phyloP scores from a whole-genome alignment of 2,888 invertebrate species.

The Cheilosia urbana region DNA sequence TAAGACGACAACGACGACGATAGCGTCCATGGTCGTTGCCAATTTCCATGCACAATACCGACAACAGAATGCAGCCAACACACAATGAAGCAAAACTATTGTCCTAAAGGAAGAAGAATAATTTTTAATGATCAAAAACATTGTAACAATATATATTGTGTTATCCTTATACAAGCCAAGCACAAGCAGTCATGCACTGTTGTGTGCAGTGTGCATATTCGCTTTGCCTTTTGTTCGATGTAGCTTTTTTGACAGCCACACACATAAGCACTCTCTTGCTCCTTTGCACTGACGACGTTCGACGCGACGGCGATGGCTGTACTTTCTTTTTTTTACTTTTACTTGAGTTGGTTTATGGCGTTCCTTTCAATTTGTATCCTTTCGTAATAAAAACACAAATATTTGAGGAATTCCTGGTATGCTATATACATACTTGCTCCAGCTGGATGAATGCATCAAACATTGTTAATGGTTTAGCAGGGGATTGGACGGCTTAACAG shows the following conservation, averaged over 20 bases:
- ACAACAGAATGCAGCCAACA: slow-evolving; percentile 34
- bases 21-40: slow-evolving; percentile 51
- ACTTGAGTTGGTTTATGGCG: slow-evolving; percentile 16
- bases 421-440: neutral
- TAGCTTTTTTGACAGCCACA: slow-evolving; percentile 31
- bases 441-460: slow-evolving; percentile 34
- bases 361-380: slow-evolving; percentile 51
- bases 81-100: slow-evolving; percentile 40
- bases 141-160: slow-evolving; percentile 59
- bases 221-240: slow-evolving; percentile 40
- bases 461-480: slow-evolving; percentile 56
- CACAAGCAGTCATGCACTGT: slow-evolving; percentile 22
- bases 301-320: neutral
- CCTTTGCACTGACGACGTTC: slow-evolving; percentile 1
- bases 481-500: slow-evolving; percentile 40
- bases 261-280: neutral
- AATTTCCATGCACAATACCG: slow-evolving; percentile 49
- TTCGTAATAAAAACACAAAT: slow-evolving; percentile 62
- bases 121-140: slow-evolving; percentile 73
- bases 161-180: slow-evolving; percentile 35
- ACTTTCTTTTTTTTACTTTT: neutral
- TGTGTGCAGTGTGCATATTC: slow-evolving; percentile 14
- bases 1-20: slow-evolving; percentile 16
- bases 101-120: slow-evolving; percentile 48
- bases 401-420: slow-evolving; percentile 35